Evolutionary conservation across 2,797 vertebrate genomes (phyloP).

Genomic region (Gymnoscopelus braueri): DNA sequence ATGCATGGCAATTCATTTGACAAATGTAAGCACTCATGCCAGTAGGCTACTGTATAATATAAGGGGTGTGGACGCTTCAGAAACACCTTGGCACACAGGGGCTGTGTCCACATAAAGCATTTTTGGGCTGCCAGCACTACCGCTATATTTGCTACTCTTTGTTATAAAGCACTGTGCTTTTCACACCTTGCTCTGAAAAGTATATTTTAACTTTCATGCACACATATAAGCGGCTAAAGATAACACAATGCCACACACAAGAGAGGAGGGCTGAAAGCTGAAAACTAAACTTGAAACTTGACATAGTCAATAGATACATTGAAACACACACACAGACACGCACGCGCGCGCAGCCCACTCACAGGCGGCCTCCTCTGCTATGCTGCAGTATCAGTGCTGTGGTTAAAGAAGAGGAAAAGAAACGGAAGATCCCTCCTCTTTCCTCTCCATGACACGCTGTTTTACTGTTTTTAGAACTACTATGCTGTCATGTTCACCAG

Average conservation of each 20-base stretch:
- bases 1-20: too few relatives aligned
- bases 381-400: conserved; percentile 18
- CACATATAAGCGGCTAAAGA: too few relatives aligned
- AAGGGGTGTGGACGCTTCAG: too few relatives aligned
- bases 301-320: not conserved
- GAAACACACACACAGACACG: conserved; percentile 5
- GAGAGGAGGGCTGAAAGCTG: too few relatives aligned
- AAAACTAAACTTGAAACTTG: conserved; percentile 19
- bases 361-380: conserved; percentile 3
- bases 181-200: too few relatives aligned
- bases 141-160: too few relatives aligned
- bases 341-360: not conserved
- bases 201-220: too few relatives aligned
- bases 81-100: too few relatives aligned
- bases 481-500: conserved; percentile 34
- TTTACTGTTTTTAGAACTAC: conserved; percentile 40
- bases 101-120: not conserved
- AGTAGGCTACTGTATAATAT: too few relatives aligned
- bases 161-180: too few relatives aligned
- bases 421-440: conserved; percentile 47
- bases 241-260: too few relatives aligned
- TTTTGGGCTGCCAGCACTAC: not conserved
- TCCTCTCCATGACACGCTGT: conserved; percentile 34
- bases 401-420: conserved; percentile 57
- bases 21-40: too few relatives aligned